These are phyloP conservation scores for Drosophila yakuba DNA, from an alignment of 1,140 invertebrate species.

Conservation along the genomic window DNA sequence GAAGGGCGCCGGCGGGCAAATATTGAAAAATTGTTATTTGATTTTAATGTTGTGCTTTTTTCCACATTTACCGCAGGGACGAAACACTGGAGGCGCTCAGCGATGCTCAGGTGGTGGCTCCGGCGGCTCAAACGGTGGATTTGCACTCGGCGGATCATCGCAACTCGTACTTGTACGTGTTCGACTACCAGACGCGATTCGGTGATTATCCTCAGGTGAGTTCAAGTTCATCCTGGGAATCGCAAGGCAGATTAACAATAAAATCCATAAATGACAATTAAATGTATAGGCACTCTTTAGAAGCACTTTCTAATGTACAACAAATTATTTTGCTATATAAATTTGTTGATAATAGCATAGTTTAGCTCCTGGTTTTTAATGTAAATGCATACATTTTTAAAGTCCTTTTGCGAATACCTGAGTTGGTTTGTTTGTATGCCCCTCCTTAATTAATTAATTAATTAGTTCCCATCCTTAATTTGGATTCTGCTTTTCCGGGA, in stretches of 20 bases:
- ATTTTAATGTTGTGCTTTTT: constrained; percentile 31
- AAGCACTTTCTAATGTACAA: no score
- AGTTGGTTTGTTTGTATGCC: no score
- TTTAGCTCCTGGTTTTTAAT: no score
- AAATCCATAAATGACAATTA: no score
- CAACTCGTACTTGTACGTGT: constrained; percentile 96
- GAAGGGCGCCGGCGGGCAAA: constrained; percentile 17
- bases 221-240: neutral
- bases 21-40: constrained; percentile 59
- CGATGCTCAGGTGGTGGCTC: constrained; percentile 97
- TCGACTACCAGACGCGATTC: constrained; percentile 96
- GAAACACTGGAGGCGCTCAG: constrained; percentile 96
- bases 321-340: no score
- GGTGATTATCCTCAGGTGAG: constrained; percentile 95
- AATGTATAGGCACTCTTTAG: no score
- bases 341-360: no score
- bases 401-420: no score
- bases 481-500: constrained; percentile 6
- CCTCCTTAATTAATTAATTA: no score
- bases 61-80: constrained; percentile 87
- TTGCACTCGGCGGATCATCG: constrained; percentile 93
- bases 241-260: no score
- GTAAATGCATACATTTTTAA: no score
- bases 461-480: no score
- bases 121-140: constrained; percentile 95